Percentiles rank a stretch among this genome's conserved stretches.
phyloP scores from a whole-genome alignment of 2,113 vertebrate genomes.

The Carassius gibelio region DNA sequence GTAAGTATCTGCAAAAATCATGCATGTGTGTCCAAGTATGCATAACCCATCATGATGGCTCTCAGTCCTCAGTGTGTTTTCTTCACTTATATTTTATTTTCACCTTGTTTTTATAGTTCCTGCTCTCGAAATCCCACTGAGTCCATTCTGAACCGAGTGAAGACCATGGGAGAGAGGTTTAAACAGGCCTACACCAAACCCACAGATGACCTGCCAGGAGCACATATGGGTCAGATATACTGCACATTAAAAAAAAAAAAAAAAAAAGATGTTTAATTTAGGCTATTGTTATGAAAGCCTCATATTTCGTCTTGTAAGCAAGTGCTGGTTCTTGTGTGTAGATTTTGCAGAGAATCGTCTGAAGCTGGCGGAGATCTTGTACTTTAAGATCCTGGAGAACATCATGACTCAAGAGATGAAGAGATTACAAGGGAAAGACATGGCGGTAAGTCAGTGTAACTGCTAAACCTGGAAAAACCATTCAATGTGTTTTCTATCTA shows the following conservation, averaged over 20 bases:
- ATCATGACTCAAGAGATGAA: constrained; percentile 88
- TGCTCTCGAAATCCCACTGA: constrained; percentile 86
- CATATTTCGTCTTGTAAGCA: not conserved
- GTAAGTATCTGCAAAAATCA: constrained; percentile 70
- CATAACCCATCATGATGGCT: not conserved
- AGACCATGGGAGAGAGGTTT: constrained; percentile 85
- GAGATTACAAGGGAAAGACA: constrained; percentile 90
- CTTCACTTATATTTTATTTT: not conserved
- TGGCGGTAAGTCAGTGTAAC: constrained; percentile 84
- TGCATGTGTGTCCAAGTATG: not conserved
- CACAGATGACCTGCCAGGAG: constrained; percentile 84
- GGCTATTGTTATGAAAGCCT: not conserved
- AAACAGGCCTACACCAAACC: constrained; percentile 87
- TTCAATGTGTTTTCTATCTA: not conserved
- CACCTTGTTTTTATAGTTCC: constrained; percentile 71
- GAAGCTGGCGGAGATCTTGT: constrained; percentile 94
- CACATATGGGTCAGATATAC: constrained; percentile 86
- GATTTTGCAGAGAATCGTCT: constrained; percentile 95
- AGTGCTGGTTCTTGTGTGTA: constrained; percentile 60
- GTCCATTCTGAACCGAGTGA: constrained; percentile 80
- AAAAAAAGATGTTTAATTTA: not conserved
- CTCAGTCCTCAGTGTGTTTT: not conserved
- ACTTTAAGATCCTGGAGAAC: constrained; percentile 95
- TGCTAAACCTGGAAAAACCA: not conserved
- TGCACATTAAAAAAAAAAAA: not conserved